phyloP scores from a whole-genome alignment of 64 coral and sea anemone species.

The Pachyseris speciosa region DNA sequence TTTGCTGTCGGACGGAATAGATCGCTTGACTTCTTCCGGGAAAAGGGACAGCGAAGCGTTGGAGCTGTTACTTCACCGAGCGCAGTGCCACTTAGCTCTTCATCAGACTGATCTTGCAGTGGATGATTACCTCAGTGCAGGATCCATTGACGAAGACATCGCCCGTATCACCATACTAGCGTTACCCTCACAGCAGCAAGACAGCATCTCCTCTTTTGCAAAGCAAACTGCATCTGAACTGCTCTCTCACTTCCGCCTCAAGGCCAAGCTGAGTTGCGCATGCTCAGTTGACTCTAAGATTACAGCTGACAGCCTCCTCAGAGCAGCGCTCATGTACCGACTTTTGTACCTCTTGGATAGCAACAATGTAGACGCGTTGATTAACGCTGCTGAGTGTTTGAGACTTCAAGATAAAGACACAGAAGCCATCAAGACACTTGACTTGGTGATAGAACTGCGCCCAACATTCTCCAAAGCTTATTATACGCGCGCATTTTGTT shows the following conservation, averaged over 20 bases:
- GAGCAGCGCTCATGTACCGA: conserved; percentile 57
- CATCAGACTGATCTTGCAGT: conserved; percentile 62
- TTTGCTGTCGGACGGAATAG: conserved; percentile 74
- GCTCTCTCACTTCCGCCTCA: conserved; percentile 58
- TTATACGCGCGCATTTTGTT: conserved; percentile 61
- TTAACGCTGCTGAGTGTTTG: conserved; percentile 72
- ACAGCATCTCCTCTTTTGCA: conserved; percentile 24
- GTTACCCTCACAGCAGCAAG: conserved; percentile 36
- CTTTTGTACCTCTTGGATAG: conserved; percentile 65
- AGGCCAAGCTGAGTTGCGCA: conserved; percentile 54
- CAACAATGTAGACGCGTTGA: conserved; percentile 71
- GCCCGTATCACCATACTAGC: conserved; percentile 49
- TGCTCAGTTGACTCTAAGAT: conserved; percentile 78
- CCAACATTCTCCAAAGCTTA: conserved; percentile 72
- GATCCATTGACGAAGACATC: conserved; percentile 62
- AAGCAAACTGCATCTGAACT: conserved; percentile 67
- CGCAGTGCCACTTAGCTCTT: conserved; percentile 66
- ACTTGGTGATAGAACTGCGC: conserved; percentile 25
- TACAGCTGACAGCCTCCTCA: conserved; percentile 51
- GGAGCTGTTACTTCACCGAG: conserved; percentile 69
- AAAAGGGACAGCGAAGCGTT: conserved; percentile 28
- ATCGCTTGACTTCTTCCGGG: not conserved
- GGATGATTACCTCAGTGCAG: conserved; percentile 70
- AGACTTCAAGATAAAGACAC: conserved; percentile 64
- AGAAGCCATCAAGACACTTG: conserved; percentile 61